phyloP scores from a whole-genome alignment of 2,113 vertebrate species.

The Motacilla tschutschensis region DNA sequence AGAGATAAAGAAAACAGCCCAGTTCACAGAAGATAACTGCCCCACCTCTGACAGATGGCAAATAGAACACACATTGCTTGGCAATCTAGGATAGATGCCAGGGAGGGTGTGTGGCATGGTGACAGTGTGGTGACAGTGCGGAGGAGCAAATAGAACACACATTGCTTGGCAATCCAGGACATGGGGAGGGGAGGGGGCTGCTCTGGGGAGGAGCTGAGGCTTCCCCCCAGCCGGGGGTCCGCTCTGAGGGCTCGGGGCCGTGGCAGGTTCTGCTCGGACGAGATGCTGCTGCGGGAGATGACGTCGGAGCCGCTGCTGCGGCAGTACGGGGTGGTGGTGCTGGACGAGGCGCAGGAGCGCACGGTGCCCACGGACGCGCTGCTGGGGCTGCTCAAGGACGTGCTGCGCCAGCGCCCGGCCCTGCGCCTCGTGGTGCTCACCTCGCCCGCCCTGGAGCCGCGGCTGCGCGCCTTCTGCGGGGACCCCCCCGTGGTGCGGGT shows the following conservation, averaged over 20 bases:
- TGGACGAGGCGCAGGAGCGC: conserved; percentile 92
- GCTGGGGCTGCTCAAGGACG: conserved; percentile 87
- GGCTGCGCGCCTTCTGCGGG: conserved; percentile 75
- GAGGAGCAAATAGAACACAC: too few relatives aligned
- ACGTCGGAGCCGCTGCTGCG: conserved; percentile 87
- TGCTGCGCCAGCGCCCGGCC: conserved; percentile 73
- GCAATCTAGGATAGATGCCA: too few relatives aligned
- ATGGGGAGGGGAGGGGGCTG: background rate
- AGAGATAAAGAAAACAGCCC: too few relatives aligned
- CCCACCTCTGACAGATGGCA: too few relatives aligned
- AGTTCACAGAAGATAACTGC: too few relatives aligned
- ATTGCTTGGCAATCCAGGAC: too few relatives aligned
- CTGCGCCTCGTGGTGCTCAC: conserved; percentile 82
- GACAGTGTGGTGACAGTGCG: too few relatives aligned
- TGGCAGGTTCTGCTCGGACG: conserved; percentile 88
- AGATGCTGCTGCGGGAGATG: conserved; percentile 90
- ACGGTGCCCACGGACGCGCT: conserved; percentile 87
- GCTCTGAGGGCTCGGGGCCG: rapidly evolving
- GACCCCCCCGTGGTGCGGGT: conserved; percentile 65
- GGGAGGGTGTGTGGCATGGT: too few relatives aligned
- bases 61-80: too few relatives aligned
- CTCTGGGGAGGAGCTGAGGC: rapidly evolving
- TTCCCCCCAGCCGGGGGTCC: rapidly evolving
- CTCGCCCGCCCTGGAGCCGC: conserved; percentile 71
- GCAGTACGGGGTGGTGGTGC: conserved; percentile 83